A percentile compares a stretch with the other conserved stretches of the same genome.
Conservation (phyloP, 2,888 invertebrate species). For the Kryphioiulus occultus region DNA sequence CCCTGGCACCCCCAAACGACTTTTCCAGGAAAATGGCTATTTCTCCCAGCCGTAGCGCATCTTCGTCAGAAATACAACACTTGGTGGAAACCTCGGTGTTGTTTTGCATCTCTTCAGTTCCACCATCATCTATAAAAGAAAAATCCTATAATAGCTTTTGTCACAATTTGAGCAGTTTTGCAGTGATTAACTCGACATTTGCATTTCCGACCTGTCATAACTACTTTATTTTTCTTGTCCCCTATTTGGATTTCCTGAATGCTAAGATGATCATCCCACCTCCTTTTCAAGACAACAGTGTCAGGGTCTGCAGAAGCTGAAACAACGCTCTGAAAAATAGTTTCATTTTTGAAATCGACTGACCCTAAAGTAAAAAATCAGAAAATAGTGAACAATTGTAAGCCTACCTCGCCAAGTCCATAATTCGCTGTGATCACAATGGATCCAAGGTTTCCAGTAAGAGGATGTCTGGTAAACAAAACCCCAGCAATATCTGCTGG, state of each 20-base stretch:
- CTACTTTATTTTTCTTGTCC: conserved; percentile 66
- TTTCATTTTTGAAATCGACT: neutral
- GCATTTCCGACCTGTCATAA: conserved; percentile 62
- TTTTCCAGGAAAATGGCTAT: conserved; percentile 71
- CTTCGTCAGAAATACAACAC: conserved; percentile 68
- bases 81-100: conserved; percentile 60
- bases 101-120: conserved; percentile 27
- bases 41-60: conserved; percentile 68
- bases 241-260: conserved; percentile 58
- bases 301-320: conserved; percentile 50
- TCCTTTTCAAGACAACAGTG: conserved; percentile 22
- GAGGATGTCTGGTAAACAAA: conserved; percentile 81
- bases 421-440: conserved; percentile 80
- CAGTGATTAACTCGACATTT: neutral
- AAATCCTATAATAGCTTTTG: neutral
- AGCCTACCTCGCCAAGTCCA: conserved; percentile 86
- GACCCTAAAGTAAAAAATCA: neutral
- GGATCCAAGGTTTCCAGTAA: conserved; percentile 72
- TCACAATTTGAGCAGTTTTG: neutral
- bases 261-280: conserved; percentile 37
- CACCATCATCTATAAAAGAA: neutral
- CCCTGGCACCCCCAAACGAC: conserved; percentile 74
- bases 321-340: conserved; percentile 49
- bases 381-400: no score
- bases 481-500: conserved; percentile 74